Evolutionary conservation across 2,888 invertebrate genomes (phyloP).

Genomic region (Conus canariensis): DNA sequence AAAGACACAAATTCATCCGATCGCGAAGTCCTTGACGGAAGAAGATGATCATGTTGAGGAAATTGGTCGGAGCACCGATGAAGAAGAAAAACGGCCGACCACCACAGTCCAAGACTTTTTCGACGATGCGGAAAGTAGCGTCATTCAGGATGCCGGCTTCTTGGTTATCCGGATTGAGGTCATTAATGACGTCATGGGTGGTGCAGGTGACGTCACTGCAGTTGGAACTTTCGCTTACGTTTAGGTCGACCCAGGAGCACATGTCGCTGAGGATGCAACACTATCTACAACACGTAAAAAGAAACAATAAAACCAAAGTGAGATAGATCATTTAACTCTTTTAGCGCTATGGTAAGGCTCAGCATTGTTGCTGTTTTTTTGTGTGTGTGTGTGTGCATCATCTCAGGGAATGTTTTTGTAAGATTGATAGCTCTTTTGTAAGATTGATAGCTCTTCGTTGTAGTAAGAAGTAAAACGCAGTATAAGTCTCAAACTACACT

Average conservation of each 20-base stretch:
- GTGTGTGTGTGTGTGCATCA: no score
- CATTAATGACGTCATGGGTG: neutral
- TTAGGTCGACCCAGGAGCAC: no score
- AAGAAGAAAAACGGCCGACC: conserved; percentile 23
- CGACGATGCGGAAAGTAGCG: neutral
- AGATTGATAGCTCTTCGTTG: neutral
- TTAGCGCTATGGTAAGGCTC: no score
- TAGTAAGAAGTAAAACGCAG: no score
- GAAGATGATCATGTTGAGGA: conserved; percentile 38
- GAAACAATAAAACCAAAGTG: no score
- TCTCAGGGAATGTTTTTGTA: no score
- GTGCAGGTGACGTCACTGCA: neutral
- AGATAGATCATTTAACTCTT: no score
- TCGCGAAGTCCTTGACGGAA: conserved; percentile 34
- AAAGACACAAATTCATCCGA: conserved; percentile 42
- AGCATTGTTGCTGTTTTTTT: no score
- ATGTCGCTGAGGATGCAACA: neutral
- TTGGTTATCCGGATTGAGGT: neutral
- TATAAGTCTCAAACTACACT: no score
- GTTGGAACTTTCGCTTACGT: neutral
- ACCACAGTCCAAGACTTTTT: neutral
- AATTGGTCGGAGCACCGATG: conserved; percentile 34
- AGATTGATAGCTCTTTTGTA: no score
- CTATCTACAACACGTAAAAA: no score
- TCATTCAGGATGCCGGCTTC: neutral